Evolutionary conservation across 2,113 vertebrate species (phyloP).

Genomic region (Neomonachus schauinslandi): DNA sequence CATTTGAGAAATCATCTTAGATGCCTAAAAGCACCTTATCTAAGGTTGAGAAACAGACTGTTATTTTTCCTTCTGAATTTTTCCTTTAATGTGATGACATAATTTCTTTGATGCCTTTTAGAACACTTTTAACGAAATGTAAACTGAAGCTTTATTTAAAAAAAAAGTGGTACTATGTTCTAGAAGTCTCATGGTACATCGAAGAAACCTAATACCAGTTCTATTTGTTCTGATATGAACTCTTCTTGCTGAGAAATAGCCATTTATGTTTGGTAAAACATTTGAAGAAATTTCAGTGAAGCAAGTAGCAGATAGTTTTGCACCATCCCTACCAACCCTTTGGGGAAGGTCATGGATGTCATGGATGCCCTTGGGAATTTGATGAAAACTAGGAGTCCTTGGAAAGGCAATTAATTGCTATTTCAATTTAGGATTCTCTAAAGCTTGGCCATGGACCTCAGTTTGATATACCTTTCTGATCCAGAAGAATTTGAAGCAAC

Average conservation of each 20-base stretch:
- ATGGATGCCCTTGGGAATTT: neutral
- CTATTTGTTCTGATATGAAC: conserved; percentile 34
- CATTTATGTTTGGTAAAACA: conserved; percentile 14
- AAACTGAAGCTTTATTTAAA: conserved; percentile 17
- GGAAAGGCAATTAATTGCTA: neutral
- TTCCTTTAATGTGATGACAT: conserved; percentile 42
- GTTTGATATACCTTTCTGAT: neutral
- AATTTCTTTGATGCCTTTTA: conserved; percentile 63
- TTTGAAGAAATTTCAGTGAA: conserved; percentile 38
- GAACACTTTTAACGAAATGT: conserved; percentile 15
- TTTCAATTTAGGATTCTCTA: neutral
- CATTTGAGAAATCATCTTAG: conserved; percentile 26
- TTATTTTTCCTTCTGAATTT: conserved; percentile 64
- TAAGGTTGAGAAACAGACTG: conserved; percentile 45
- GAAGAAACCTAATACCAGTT: conserved; percentile 23
- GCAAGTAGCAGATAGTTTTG: neutral
- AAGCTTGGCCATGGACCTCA: neutral
- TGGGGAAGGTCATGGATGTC: neutral
- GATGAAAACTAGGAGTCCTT: neutral
- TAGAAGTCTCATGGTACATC: neutral
- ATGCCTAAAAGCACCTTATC: conserved; percentile 43
- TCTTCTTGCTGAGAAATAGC: conserved; percentile 50
- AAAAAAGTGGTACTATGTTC: neutral
- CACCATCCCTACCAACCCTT: neutral
- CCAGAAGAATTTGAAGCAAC: conserved; percentile 3